These are phyloP conservation scores for Drosophila aldrichi DNA, from an alignment of 2,888 invertebrate species.

Conservation along the genomic window DNA sequence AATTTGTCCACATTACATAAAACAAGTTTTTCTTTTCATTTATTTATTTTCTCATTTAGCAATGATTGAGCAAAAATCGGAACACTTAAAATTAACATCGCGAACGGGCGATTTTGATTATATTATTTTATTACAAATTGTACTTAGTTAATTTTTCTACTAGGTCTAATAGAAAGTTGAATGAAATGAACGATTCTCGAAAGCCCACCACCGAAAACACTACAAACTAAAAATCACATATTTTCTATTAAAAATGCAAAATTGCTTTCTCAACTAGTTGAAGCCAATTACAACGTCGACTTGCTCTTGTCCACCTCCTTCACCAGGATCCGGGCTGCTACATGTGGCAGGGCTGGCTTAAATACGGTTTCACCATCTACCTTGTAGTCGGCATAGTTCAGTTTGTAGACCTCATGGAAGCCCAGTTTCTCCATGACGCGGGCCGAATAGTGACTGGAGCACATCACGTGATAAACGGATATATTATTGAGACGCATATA, in stretches of 20 bases:
- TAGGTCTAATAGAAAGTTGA: conserved; percentile 26
- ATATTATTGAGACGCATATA: conserved; percentile 83
- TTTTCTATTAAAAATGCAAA: conserved; percentile 54
- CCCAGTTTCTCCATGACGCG: conserved; percentile 90
- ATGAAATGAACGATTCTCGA: conserved; percentile 36
- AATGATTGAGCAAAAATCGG: conserved; percentile 43
- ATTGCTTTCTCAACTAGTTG: conserved; percentile 3
- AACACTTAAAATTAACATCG: conserved; percentile 47
- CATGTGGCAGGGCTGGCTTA: conserved; percentile 89
- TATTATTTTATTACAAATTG: conserved; percentile 47
- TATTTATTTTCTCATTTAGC: conserved; percentile 24
- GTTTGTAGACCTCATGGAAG: conserved; percentile 89
- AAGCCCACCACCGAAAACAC: conserved; percentile 71
- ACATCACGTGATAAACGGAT: conserved; percentile 89
- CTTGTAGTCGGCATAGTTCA: conserved; percentile 88
- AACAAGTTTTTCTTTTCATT: conserved; percentile 3
- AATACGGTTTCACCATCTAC: conserved; percentile 88
- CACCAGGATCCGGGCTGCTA: conserved; percentile 87
- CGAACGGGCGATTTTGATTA: conserved; percentile 36
- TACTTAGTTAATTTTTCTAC: conserved; percentile 44
- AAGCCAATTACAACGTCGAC: conserved; percentile 33
- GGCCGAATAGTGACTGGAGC: conserved; percentile 91
- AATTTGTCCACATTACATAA: neutral
- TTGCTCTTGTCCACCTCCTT: conserved; percentile 84
- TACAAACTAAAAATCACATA: conserved; percentile 79